phyloP scores from a whole-genome alignment of 1,140 invertebrate genomes.

The Drosophila jambulina region DNA sequence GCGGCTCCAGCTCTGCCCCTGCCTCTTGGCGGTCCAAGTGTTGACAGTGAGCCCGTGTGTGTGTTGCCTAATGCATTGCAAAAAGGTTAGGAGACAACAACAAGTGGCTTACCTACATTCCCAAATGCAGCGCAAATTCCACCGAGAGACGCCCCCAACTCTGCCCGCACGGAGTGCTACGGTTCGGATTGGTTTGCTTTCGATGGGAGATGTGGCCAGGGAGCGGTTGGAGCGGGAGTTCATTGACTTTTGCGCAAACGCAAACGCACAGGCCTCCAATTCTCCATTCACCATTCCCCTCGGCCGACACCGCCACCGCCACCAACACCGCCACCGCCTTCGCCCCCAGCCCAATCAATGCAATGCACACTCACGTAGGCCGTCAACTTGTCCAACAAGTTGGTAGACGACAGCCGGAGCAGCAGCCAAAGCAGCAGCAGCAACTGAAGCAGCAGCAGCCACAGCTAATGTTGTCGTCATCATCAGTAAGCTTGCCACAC shows the following conservation, averaged over 20 bases:
- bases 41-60: conserved; percentile 65
- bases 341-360: conserved; percentile 56
- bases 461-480: conserved; percentile 71
- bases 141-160: conserved; percentile 23
- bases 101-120: conserved; percentile 82
- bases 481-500: conserved; percentile 42
- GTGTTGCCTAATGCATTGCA: conserved; percentile 77
- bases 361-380: conserved; percentile 81
- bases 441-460: conserved; percentile 19
- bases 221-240: conserved; percentile 47
- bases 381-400: conserved; percentile 82
- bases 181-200: not conserved
- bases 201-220: not conserved
- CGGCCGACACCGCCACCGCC: not conserved
- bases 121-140: conserved; percentile 70
- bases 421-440: conserved; percentile 21
- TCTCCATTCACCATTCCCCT: conserved; percentile 26
- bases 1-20: not conserved
- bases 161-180: not conserved
- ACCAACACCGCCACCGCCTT: no score
- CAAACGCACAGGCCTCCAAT: conserved; percentile 82
- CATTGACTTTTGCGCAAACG: conserved; percentile 82
- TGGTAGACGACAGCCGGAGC: conserved; percentile 62
- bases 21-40: conserved; percentile 31
- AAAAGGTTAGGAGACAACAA: conserved; percentile 76